phyloP scores from a whole-genome alignment of 2,113 vertebrate species.

The Gila orcuttii region DNA sequence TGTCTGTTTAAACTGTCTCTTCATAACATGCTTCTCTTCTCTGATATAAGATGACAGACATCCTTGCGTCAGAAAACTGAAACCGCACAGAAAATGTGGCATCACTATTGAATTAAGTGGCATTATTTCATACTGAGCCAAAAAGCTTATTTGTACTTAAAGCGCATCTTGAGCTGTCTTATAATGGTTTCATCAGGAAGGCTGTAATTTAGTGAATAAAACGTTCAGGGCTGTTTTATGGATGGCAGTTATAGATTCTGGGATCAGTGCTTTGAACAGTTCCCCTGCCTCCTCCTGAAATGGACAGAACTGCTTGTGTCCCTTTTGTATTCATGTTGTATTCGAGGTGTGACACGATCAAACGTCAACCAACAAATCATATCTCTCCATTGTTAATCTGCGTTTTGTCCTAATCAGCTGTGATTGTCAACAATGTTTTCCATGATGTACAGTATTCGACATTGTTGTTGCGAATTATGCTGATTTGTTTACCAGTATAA shows the following conservation, averaged over 20 bases:
- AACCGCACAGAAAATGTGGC: not conserved
- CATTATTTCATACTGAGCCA: constrained; percentile 35
- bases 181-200: constrained; percentile 41
- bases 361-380: not conserved
- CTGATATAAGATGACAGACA: not conserved
- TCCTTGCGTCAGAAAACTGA: constrained; percentile 18
- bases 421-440: not conserved
- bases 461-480: not conserved
- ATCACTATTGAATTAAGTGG: not conserved
- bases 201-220: constrained; percentile 29
- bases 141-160: constrained; percentile 45
- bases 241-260: constrained; percentile 43
- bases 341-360: not conserved
- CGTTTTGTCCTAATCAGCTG: not conserved
- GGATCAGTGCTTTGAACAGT: constrained; percentile 36
- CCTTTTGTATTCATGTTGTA: not conserved
- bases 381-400: not conserved
- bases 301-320: not conserved
- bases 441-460: not conserved
- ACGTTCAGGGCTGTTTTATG: constrained; percentile 36
- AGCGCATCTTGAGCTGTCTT: constrained; percentile 17
- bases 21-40: constrained; percentile 15
- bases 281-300: not conserved
- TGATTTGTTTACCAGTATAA: not conserved
- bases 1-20: not conserved